Base-by-base conservation (phyloP, 2,113 vertebrate genomes). In the human region DNA sequence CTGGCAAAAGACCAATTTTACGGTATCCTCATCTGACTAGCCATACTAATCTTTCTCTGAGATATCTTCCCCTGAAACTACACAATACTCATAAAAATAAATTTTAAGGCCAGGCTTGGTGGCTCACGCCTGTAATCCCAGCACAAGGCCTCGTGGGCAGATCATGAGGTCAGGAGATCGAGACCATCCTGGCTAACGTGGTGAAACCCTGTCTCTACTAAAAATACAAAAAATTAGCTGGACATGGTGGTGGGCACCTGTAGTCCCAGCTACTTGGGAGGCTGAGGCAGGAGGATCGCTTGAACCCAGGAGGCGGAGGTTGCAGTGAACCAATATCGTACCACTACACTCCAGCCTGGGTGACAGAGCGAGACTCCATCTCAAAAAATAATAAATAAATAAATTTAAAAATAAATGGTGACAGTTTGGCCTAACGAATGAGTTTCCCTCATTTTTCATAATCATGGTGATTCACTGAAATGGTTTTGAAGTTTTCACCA, bases 401-500 rank as follows among this genome's bases (percentile, higher is more conserved):
- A 55, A 76, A 45, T 17, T 93, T 94, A 66, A 43, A 52, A 79
- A 40, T 57, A 89, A 73, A 38, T 18, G 43, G 40, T 27, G 79
- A 20, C 3, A n/a, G 23, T 40, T 76, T 43, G 4, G 13, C 25
- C 72, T 55, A 72, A 76, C 2, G 17, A 94, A 68, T 6, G 9
- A 9, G 1, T 45, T 85, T 61, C 76, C 30, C 27, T 45, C 30
- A 43, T 52, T 68, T 88, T 92, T 86, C 0, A 3, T 80, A 50
- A 68, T 5, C 16, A 30, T n/a, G 13, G 23, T 18, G 12, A 95
- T 91, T 87, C 27, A 32, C 13, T 70, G 27, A 93, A 72, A 64
- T 30, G n/a, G 32, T n/a, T 78, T 83, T 85, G 80, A 87, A 52
- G 25, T 84, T 92, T 68, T 92, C 35, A 16, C 64, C 38, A 30